These are phyloP conservation scores for Astropecten irregularis DNA, from an alignment of 53 echinoderm and acorn worm genomes.

Conservation along the genomic window DNA sequence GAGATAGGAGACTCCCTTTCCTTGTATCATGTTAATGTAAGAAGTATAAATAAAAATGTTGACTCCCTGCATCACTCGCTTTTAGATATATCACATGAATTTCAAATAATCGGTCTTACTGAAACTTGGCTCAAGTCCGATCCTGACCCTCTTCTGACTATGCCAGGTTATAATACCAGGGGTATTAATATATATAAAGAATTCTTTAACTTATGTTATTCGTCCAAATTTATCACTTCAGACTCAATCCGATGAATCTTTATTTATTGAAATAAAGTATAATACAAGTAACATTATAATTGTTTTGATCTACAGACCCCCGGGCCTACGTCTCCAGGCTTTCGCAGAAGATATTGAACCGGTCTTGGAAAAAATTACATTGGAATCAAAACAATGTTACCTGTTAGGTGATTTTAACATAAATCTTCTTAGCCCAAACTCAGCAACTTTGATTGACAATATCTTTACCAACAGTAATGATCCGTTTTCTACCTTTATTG, in stretches of 20 bases:
- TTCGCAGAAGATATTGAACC: too few relatives aligned
- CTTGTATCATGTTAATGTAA: background rate
- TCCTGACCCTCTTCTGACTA: background rate
- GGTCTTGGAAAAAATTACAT: too few relatives aligned
- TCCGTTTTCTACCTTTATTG: too few relatives aligned
- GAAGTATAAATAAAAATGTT: constrained; percentile 9
- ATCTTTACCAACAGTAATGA: constrained; percentile 2
- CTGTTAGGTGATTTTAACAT: too few relatives aligned
- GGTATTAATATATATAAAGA: too few relatives aligned
- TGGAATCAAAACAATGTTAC: too few relatives aligned
- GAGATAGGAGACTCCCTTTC: background rate
- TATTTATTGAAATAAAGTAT: background rate
- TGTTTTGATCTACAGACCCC: too few relatives aligned
- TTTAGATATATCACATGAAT: background rate
- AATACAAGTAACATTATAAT: too few relatives aligned
- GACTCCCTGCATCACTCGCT: constrained; percentile 6
- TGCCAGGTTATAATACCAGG: background rate
- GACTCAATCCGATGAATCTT: too few relatives aligned
- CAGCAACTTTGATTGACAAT: background rate
- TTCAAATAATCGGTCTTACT: constrained; percentile 34
- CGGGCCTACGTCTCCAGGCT: too few relatives aligned
- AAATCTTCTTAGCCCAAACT: background rate
- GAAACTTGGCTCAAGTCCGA: constrained; percentile 31
- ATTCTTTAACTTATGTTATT: too few relatives aligned
- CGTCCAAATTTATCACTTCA: too few relatives aligned